Base-by-base conservation (phyloP, 2,113 vertebrate species). In the Columbina picui region DNA sequence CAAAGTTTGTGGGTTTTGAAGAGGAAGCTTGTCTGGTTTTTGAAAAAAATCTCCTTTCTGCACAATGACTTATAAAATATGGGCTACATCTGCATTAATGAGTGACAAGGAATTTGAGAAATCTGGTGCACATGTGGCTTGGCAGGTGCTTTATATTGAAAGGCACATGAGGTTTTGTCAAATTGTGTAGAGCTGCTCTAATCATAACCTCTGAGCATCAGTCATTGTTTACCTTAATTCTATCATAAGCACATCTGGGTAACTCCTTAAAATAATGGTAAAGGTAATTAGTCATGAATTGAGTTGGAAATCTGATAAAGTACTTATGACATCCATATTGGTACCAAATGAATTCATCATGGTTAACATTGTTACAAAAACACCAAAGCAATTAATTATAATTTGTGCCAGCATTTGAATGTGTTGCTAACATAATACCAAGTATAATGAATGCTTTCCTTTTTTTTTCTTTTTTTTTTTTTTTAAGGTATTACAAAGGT, bases 131-230 rank as follows among this genome's bases (percentile, higher is more conserved):
- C 94, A 97, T 94, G 96, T 97, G 97, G 87, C 52, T 96, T 97
- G 97, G 96, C 95, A 97, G 97, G 94, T 97, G 96, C 94, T 96
- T 97, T 93, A 76, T 71, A 90, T 91, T 94, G 94, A 97, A 96
- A 97, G 68, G 78, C 91, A 80, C 75, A 93, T 68, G 77, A 95
- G 61, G 79, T 71, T 94, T 96, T 95, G 90, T 97, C 95, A 96
- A 87, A 95, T 79, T 90, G 93, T 87, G 92, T 96, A 96, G 91
- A 97, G 84, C 80, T 92, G 69, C 79, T 96, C 94, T 90, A 97
- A 94, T 96, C 95, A 95, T 69, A 96, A 95, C 87, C 88, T 93
- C 86, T 77, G 70, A 89, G 74, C 92, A 90, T 83, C 89, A 94
- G 85, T 93, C 96, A 93, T 94, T 97, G 92, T 97, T 97, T 96